Percentiles rank a stretch among this genome's conserved stretches.
Evolutionary conservation across 2,797 vertebrate species (phyloP).

Genomic region (Clarias laeviceps): DNA sequence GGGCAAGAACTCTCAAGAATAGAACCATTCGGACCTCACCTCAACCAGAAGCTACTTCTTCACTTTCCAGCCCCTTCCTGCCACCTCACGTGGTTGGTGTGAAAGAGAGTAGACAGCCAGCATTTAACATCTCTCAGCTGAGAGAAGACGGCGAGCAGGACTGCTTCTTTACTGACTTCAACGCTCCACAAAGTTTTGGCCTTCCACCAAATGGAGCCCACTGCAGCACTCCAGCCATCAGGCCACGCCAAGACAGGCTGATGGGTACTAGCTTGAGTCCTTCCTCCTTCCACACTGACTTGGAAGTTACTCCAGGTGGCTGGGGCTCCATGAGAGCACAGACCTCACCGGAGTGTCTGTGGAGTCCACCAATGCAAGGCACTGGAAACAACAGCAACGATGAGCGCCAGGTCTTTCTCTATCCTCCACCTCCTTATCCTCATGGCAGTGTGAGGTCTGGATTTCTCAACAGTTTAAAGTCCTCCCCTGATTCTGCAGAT

Average conservation of each 20-base stretch:
- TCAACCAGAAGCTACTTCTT: constrained; percentile 38
- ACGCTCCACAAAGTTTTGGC: constrained; percentile 40
- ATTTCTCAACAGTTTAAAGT: constrained; percentile 31
- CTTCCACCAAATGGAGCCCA: constrained; percentile 27
- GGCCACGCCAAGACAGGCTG: constrained; percentile 47
- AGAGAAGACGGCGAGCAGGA: constrained; percentile 43
- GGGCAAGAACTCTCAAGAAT: constrained; percentile 63
- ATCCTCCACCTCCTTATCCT: constrained; percentile 53
- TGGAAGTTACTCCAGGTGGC: constrained; percentile 32
- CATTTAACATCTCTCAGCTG: constrained; percentile 32
- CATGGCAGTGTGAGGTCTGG: constrained; percentile 36
- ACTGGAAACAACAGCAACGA: constrained; percentile 29
- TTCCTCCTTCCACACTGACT: constrained; percentile 33
- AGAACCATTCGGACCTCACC: constrained; percentile 31
- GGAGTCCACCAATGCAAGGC: constrained; percentile 42
- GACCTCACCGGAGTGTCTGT: constrained; percentile 44
- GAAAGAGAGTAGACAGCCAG: constrained; percentile 15
- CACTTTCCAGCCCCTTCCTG: constrained; percentile 44
- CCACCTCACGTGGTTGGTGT: constrained; percentile 32
- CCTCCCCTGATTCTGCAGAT: constrained; percentile 58
- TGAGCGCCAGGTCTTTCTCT: constrained; percentile 47
- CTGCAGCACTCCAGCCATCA: constrained; percentile 55
- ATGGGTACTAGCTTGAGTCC: constrained; percentile 54
- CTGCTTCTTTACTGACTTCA: constrained; percentile 40
- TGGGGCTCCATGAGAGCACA: constrained; percentile 41